These are phyloP conservation scores for Periophthalmus modestus DNA, from an alignment of 2,113 vertebrate genomes.

Conservation along the genomic window DNA sequence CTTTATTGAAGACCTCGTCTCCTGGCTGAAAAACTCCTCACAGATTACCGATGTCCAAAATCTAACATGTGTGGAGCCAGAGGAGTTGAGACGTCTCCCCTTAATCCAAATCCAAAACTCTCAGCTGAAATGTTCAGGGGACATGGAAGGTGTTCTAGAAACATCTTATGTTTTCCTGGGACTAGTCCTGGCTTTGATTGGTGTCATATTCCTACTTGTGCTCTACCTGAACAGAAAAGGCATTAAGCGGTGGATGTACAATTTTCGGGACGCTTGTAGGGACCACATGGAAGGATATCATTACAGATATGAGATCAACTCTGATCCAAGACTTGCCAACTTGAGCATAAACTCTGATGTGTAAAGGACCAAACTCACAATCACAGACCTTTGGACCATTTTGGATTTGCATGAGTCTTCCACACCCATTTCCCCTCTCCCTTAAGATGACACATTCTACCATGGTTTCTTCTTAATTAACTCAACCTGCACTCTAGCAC, in stretches of 20 bases:
- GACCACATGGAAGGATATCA: slow-evolving; percentile 99
- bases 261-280: slow-evolving; percentile 95
- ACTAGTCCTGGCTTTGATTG: slow-evolving; percentile 94
- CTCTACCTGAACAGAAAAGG: slow-evolving; percentile 98
- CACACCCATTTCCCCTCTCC: slow-evolving; percentile 14
- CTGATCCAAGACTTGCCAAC: slow-evolving; percentile 91
- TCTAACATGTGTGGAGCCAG: slow-evolving; percentile 81
- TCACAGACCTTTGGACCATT: slow-evolving; percentile 48
- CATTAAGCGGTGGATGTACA: slow-evolving; percentile 98
- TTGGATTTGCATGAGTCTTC: slow-evolving; percentile 83
- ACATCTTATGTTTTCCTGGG: slow-evolving; percentile 96
- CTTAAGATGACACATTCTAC: slow-evolving; percentile 38
- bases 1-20: slow-evolving; percentile 77
- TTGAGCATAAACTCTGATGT: slow-evolving; percentile 95
- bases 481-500: slow-evolving; percentile 31
- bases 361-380: slow-evolving; percentile 55
- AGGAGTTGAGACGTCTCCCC: slow-evolving; percentile 65
- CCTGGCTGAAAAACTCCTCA: slow-evolving; percentile 84
- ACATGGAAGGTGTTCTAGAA: slow-evolving; percentile 84
- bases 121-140: slow-evolving; percentile 65
- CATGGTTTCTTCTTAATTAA: slow-evolving; percentile 15
- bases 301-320: slow-evolving; percentile 96
- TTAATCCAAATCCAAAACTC: slow-evolving; percentile 77
- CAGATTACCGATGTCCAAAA: slow-evolving; percentile 73
- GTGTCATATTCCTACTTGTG: slow-evolving; percentile 95